Evolutionary conservation across 2,113 vertebrate genomes (phyloP).

Genomic region (Zonotrichia leucophrys): DNA sequence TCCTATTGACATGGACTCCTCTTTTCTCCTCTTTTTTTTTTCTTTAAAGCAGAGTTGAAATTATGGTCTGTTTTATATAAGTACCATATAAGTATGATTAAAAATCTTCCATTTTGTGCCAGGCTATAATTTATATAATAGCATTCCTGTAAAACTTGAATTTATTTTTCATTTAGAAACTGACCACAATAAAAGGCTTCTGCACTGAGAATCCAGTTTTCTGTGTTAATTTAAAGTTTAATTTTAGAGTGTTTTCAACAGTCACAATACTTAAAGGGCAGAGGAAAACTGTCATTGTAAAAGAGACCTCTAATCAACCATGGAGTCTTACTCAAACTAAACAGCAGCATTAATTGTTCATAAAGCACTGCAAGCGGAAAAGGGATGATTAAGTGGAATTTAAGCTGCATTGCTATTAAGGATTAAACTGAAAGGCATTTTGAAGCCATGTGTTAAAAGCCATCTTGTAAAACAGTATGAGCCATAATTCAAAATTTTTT

Average conservation of each 20-base stretch:
- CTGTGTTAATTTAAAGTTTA: neutral
- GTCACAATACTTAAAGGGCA: neutral
- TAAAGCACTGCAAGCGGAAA: slow-evolving; percentile 30
- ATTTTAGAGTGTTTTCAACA: slow-evolving; percentile 13
- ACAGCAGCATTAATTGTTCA: slow-evolving; percentile 32
- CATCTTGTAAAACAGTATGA: neutral
- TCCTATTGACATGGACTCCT: neutral
- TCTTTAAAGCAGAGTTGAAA: neutral
- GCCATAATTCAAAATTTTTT: neutral
- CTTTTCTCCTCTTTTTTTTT: neutral
- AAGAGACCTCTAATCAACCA: slow-evolving; percentile 20
- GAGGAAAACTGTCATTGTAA: neutral
- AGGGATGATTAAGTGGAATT: slow-evolving; percentile 36
- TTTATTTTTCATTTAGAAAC: slow-evolving; percentile 37
- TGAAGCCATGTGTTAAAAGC: slow-evolving; percentile 1
- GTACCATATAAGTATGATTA: neutral
- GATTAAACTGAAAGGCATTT: slow-evolving; percentile 25
- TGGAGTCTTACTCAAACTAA: neutral
- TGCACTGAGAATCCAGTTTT: neutral
- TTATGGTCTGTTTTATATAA: slow-evolving; percentile 4
- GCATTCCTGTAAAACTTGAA: slow-evolving; percentile 38
- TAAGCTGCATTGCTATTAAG: slow-evolving; percentile 17
- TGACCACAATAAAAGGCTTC: slow-evolving; percentile 16
- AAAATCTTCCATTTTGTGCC: neutral
- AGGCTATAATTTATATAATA: slow-evolving; percentile 39